Evolutionary conservation across 2,113 vertebrate genomes (phyloP), one percentile per base, ranked within the genome.

Genomic region (Syngnathus typhle): DNA sequence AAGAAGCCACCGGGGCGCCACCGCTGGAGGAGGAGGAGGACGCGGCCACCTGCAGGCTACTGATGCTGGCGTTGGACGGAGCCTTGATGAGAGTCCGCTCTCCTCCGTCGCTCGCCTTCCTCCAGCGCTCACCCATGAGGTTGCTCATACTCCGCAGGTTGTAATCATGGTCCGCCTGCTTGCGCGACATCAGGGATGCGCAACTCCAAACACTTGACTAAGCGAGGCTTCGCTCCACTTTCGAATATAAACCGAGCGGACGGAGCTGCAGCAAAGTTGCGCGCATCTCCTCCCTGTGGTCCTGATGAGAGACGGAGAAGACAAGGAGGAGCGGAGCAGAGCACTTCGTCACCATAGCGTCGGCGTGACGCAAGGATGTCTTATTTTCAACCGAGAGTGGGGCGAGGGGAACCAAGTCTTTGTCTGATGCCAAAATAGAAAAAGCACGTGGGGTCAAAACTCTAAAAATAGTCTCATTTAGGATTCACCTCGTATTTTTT

Each of bases 71-170:
- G 77, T 84, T 91, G 70, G 94, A 93, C 78, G 92, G 89, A 85
- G 87, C 83, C 49, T 91, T 92, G 83, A 93, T 93, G n/a, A 93
- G 92, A 65, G 93, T 93, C 80, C 94, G 91, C 89, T 95, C 94
- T 60, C 95, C 94, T 73, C 90, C 91, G 60, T 94, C 91, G 82
- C 87, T 89, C 63, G 73, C 89, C 81, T 89, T 91, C 82, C 91
- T 90, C 89, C 93, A 91, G 83, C 93, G 90, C 89, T 96, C 94
- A 83, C 94, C 93, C 93, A 95, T 94, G 72, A 95, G 93, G 89
- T 92, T 94, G 92, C 92, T 93, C 88, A 96, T 88, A 81, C 94
- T 95, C 62, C 94, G 93, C 84, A 98, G 93, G 74, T 91, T 95
- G 87, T 96, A 97, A 88, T 96, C 95, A 93, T 94, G 91, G 73